Evolutionary conservation across 1,140 invertebrate genomes (phyloP).

Genomic region (Bombus terrestris): DNA sequence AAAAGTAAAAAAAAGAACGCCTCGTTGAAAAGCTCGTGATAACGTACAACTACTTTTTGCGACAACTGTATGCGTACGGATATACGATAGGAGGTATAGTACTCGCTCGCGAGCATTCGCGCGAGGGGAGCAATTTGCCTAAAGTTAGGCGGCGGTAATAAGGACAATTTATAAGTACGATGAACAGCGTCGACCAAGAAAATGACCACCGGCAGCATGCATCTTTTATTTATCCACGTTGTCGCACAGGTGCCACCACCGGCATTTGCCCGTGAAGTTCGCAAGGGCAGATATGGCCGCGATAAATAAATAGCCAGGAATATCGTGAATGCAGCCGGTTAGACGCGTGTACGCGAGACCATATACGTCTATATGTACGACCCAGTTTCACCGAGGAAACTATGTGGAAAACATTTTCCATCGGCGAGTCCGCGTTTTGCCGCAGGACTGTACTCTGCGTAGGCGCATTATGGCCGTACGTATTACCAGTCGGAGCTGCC

Average conservation of each 20-base stretch:
- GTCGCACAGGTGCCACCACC: constrained; percentile 15
- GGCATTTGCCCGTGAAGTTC: constrained; percentile 68
- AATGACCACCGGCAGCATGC: not conserved
- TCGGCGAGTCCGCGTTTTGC: constrained; percentile 45
- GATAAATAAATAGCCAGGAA: constrained; percentile 72
- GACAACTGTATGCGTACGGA: too few relatives aligned
- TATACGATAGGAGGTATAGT: too few relatives aligned
- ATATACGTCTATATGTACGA: constrained; percentile 48
- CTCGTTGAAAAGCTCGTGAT: too few relatives aligned
- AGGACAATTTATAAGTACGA: not conserved
- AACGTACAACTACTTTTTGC: too few relatives aligned
- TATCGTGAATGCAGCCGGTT: constrained; percentile 57
- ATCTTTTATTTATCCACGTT: constrained; percentile 47
- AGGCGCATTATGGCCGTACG: constrained; percentile 47
- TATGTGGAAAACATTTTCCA: constrained; percentile 69
- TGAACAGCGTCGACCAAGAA: not conserved
- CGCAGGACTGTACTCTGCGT: constrained; percentile 46
- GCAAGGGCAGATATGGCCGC: constrained; percentile 71
- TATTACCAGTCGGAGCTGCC: not conserved
- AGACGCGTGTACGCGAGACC: constrained; percentile 7
- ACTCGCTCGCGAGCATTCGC: too few relatives aligned
- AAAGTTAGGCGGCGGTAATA: not conserved
- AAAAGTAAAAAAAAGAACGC: too few relatives aligned
- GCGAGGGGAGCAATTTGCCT: not conserved
- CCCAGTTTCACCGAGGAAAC: constrained; percentile 69